Conservation (phyloP, 2,797 vertebrate genomes). For the Aythya fuligula region DNA sequence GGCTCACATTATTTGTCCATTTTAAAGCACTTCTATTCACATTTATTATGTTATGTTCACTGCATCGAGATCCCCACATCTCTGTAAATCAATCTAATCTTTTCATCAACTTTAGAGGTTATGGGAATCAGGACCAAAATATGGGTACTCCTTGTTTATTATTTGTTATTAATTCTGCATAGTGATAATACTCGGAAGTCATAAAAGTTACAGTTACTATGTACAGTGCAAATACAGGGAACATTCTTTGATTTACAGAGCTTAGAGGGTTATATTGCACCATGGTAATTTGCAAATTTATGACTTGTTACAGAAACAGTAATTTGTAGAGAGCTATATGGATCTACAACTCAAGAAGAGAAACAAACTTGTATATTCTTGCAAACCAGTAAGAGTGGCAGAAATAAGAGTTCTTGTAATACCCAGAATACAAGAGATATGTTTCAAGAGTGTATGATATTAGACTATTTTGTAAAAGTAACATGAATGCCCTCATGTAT, state of each 20-base stretch:
- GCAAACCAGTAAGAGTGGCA: background rate
- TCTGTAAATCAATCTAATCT: background rate
- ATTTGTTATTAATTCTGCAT: background rate
- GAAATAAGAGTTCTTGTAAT: background rate
- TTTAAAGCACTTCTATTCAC: background rate
- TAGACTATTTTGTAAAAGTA: background rate
- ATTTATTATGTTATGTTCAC: background rate
- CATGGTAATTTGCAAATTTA: background rate
- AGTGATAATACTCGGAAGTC: background rate
- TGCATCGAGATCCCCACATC: background rate
- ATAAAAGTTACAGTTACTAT: background rate
- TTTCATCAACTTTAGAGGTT: background rate
- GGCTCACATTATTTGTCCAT: background rate
- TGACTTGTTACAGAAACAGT: background rate
- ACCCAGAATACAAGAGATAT: background rate
- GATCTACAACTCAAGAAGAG: background rate
- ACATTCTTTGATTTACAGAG: background rate
- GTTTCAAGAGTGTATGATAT: background rate
- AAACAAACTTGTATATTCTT: background rate
- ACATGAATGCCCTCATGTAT: background rate
- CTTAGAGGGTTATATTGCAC: background rate
- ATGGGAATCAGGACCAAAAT: background rate
- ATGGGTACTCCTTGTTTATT: rapidly evolving
- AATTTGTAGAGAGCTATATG: background rate
- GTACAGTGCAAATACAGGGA: background rate